These are phyloP conservation scores for Acridotheres tristis DNA, from an alignment of 2,797 vertebrate genomes.

Conservation along the genomic window DNA sequence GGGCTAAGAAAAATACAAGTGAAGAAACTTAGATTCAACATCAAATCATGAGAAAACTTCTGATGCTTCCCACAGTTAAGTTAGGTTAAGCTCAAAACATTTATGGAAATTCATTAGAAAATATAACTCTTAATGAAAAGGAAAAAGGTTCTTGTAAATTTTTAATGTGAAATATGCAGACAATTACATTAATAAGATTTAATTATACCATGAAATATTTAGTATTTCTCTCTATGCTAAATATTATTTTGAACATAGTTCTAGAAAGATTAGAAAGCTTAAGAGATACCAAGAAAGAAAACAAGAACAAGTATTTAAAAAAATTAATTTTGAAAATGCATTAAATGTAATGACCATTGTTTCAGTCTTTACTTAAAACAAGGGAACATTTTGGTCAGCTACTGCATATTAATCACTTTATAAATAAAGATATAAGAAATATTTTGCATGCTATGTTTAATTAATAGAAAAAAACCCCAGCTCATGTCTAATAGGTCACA, in stretches of 20 bases:
- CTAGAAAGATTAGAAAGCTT: neutral
- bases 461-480: neutral
- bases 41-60: neutral
- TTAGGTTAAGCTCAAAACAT: neutral
- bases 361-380: neutral
- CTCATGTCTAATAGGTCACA: neutral
- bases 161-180: conserved; percentile 39
- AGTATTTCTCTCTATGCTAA: conserved; percentile 20
- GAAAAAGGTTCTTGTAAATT: neutral
- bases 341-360: neutral
- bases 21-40: neutral
- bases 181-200: conserved; percentile 54
- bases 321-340: neutral
- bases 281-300: neutral
- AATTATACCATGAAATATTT: conserved; percentile 58
- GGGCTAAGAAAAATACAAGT: neutral
- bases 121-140: neutral
- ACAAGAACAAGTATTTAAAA: neutral
- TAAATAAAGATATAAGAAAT: neutral
- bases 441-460: neutral
- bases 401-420: neutral
- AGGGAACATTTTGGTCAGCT: neutral
- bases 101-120: neutral
- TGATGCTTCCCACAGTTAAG: neutral
- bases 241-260: conserved; percentile 9